Evolutionary conservation across 1,140 invertebrate genomes (phyloP).

Genomic region (Dolichoris vasculosae): DNA sequence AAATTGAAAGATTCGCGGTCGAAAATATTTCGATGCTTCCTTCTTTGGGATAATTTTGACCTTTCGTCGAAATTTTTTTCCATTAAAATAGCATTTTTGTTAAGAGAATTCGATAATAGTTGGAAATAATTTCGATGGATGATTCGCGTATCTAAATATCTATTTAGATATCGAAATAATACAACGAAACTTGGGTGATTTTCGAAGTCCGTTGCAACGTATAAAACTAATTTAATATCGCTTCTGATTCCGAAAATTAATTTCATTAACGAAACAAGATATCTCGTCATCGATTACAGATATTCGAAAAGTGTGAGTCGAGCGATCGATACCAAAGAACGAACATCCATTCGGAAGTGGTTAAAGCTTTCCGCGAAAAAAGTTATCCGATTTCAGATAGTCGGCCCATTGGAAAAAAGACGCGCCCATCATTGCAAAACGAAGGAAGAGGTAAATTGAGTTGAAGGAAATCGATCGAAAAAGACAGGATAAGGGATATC

Average conservation of each 20-base stretch:
- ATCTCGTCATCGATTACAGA: neutral
- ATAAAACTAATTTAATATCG: neutral
- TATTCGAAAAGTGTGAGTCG: neutral
- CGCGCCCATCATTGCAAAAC: neutral
- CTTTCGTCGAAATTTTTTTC: too few relatives aligned
- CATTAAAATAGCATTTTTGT: too few relatives aligned
- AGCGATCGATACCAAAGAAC: neutral
- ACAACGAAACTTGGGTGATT: neutral
- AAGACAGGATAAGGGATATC: constrained; percentile 18
- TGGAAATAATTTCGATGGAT: too few relatives aligned
- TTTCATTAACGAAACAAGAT: neutral
- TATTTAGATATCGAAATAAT: too few relatives aligned
- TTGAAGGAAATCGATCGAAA: constrained; percentile 12
- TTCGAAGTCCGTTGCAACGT: neutral
- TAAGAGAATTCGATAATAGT: too few relatives aligned
- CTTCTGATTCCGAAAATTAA: neutral
- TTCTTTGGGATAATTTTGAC: too few relatives aligned
- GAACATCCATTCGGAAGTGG: neutral
- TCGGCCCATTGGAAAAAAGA: neutral
- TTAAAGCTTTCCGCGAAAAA: neutral
- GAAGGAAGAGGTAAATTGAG: neutral
- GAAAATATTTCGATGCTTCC: too few relatives aligned
- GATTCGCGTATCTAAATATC: too few relatives aligned
- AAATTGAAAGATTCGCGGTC: too few relatives aligned
- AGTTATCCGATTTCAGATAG: neutral